Evolutionary conservation across 2,797 vertebrate species (phyloP), one percentile per base, ranked within the genome.

Genomic region (Platalea minor): DNA sequence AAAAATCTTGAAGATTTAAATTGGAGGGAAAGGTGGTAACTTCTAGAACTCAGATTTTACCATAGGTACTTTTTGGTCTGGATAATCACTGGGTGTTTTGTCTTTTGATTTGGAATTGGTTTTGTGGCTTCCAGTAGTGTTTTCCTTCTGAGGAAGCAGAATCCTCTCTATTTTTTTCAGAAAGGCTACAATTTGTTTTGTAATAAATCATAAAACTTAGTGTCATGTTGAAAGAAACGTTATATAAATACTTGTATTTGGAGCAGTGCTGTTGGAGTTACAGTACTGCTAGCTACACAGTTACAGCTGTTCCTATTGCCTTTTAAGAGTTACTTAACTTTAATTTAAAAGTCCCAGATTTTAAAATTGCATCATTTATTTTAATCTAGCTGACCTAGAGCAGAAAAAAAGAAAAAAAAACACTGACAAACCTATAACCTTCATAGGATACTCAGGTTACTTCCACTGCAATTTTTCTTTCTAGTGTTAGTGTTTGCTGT

Each of bases 331-430:
- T 95, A 43, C 46, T 85, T 85, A 54, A 90, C 77, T 93, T 83
- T 82, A 93, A 95, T 91, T 82, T 88, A 75, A 20, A 70, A 84
- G 51, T 93, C 86, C 63, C 29, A 70, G 82, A 84, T 94, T 95
- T 96, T 96, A 53, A 96, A 97, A 86, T 89, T 60, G 31, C 20
- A 7, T 94, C n/a, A 93, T 96, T 96, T 97, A 90, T 94, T 97
- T 96, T 83, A 95, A 96, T 94, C 91, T 91, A 95, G 72, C 69
- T 95, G 96, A 94, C 87, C 80, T 80, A 95, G 89, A 83, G 81
- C 51, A 75, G 39, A 41, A 41, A 12, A 41, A 41, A 41, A 24
- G 48, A 13, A 25, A 50, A 50, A 50, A 94, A 25, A 3, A 3
- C 39, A 41, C 88, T 95, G 93, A 50, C 10, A 60, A 37, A 26